Evolutionary conservation across 2,113 vertebrate species (phyloP), one percentile per base, ranked within the genome.

Genomic region (Scartelaos histophorus): DNA sequence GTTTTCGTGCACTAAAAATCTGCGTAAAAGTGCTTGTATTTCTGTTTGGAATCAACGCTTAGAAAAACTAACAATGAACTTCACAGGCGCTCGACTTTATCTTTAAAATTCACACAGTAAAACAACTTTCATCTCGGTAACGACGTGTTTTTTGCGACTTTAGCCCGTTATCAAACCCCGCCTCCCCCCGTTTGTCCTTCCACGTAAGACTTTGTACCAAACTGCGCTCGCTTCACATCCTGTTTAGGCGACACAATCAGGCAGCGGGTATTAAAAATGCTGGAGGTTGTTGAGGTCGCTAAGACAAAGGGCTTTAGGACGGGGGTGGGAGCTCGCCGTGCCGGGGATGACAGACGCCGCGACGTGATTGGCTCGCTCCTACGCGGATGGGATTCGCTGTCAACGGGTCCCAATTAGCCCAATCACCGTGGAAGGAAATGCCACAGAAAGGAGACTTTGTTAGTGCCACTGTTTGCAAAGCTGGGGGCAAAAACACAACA

Each of bases 371-470:
- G 93, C 85, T 69, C 75, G 91, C 91, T 93, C 92, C 92, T 93
- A 89, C 91, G 76, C 89, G 90, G 93, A 94, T 93, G 92, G 93
- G 93, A 93, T 87, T 91, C 84, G 88, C 93, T 95, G 93, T 95
- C 94, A 94, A 94, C 93, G 92, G 80, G 90, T 93, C 90, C 88
- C 90, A 94, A 94, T 95, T 94, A 95, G 91, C 79, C 93, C 93
- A 94, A 93, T 94, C 93, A 93, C 91, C 90, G 89, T 92, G 92
- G 92, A 91, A 93, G 94, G 93, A 94, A 94, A 92, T 78, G 70
- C 81, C 87, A 88, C 88, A 93, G 91, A 94, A 92, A 92, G 93
- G 93, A 92, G 74, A 92, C 93, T 94, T 92, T 94, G 93, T 94
- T 91, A 88, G 89, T 72, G 76, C 75, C 80, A 76, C 83, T 91